Conservation (phyloP, 2,888 invertebrate genomes). For the Eupithecia tripunctaria region DNA sequence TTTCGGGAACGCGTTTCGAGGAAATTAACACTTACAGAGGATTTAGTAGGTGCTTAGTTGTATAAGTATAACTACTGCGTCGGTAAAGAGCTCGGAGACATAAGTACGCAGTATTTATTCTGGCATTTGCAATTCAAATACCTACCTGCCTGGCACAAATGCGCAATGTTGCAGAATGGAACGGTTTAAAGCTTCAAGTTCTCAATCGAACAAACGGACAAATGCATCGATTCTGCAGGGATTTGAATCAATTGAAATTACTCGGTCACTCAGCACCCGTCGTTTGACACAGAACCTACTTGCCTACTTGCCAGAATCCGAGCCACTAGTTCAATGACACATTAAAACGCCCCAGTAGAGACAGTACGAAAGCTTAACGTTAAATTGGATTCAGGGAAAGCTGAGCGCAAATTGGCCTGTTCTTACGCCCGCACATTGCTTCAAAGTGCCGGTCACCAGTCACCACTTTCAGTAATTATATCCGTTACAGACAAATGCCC, state of each 20-base stretch:
- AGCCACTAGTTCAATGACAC: conserved; percentile 35
- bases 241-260: conserved; percentile 37
- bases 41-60: conserved; percentile 8
- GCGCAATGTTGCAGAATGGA: conserved; percentile 8
- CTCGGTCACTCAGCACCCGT: conserved; percentile 29
- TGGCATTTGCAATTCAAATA: conserved; percentile 2
- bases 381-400: conserved; percentile 57
- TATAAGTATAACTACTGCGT: conserved; percentile 1
- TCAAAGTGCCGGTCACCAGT: conserved; percentile 47
- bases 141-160: conserved; percentile 6
- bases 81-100: not conserved
- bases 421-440: conserved; percentile 47
- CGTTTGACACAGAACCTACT: conserved; percentile 29
- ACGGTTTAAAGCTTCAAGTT: conserved; percentile 3
- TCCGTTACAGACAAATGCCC: conserved; percentile 64
- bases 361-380: conserved; percentile 45
- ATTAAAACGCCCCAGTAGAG: conserved; percentile 40
- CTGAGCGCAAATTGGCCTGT: conserved; percentile 58
- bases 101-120: not conserved
- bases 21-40: conserved; percentile 17
- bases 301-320: conserved; percentile 17
- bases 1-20: conserved; percentile 14
- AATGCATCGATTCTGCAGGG: conserved; percentile 19
- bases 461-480: conserved; percentile 61
- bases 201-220: conserved; percentile 10